Base-by-base conservation (phyloP, 2,797 vertebrate genomes). In the Sphenopsis melanotis region DNA sequence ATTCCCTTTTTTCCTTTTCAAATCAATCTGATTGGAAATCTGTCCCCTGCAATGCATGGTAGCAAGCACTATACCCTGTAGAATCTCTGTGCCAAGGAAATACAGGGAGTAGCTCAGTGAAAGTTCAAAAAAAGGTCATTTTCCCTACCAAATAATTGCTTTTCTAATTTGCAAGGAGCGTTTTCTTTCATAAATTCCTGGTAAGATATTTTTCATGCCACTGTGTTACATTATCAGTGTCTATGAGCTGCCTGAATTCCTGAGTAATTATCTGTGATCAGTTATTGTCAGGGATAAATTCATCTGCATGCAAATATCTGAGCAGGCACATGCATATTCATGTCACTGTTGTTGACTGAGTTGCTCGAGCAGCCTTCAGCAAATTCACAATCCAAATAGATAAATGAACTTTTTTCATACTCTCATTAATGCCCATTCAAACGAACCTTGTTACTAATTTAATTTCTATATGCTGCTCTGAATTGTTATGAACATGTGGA, bases 261-360 rank as follows among this genome's bases (percentile, higher is more conserved):
- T 71, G 65, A 87, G 47, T 89, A 87, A 90, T 96, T 94, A 76
- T 70, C 64, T 88, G 66, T 89, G 87, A 94, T 83, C 87, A 68
- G 57, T 84, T 94, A 84, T 79, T 95, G 66, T 93, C 84, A 55
- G 30, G 70, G 65, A 84, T 39, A 79, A 77, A 80, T 89, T 74
- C 29, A 78, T 74, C 27, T 69, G 29, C 60, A 53, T 92, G 68
- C 82, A 76, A 57, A 87, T 88, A 42, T 57, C 52, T 12, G 9
- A 76, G n/a, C 39, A 41, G 72, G 68, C 29, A 34, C 32, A 63
- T 83, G 52, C 72, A 92, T 92, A 90, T 86, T 77, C 47, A 88
- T 68, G 17, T 27, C 15, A 15, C 39, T 52, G 44, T 36, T 64
- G 50, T 74, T 68, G 76, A 79, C 44, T 52, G 59, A 87, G 64